Evolutionary conservation across 2,888 invertebrate genomes (phyloP).

Genomic region (Celastrina argiolus): DNA sequence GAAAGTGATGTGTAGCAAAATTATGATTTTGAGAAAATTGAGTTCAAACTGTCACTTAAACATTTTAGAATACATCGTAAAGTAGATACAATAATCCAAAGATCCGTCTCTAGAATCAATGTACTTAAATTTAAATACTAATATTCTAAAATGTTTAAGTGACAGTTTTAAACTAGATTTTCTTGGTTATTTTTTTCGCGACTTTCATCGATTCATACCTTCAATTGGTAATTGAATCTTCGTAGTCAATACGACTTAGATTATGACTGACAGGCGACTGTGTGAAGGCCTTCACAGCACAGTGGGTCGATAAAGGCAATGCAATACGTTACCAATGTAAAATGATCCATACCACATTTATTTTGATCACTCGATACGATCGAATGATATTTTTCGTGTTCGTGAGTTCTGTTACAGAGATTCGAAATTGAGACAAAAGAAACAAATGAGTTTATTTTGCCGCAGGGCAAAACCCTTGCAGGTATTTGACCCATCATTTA

Average conservation of each 20-base stretch:
- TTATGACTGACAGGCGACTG: not conserved
- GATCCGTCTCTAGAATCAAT: too few relatives aligned
- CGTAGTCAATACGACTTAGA: not conserved
- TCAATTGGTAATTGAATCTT: not conserved
- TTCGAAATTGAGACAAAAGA: not conserved
- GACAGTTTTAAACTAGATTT: too few relatives aligned
- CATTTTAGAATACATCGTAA: too few relatives aligned
- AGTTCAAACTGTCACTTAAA: too few relatives aligned
- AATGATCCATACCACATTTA: not conserved
- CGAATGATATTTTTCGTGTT: not conserved
- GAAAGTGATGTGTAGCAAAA: too few relatives aligned
- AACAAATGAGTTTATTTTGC: not conserved
- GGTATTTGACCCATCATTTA: not conserved
- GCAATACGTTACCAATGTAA: not conserved
- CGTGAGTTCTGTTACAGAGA: not conserved
- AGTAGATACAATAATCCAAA: too few relatives aligned
- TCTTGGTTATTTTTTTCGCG: too few relatives aligned
- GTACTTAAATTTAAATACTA: too few relatives aligned
- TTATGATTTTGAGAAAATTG: too few relatives aligned
- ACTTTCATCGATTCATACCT: too few relatives aligned
- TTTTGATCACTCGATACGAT: not conserved
- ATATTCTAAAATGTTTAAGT: too few relatives aligned
- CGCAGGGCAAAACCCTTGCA: not conserved
- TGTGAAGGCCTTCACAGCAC: not conserved
- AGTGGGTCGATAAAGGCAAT: not conserved